Conservation (phyloP, 2,797 vertebrate genomes). For the Xenops minutus region DNA sequence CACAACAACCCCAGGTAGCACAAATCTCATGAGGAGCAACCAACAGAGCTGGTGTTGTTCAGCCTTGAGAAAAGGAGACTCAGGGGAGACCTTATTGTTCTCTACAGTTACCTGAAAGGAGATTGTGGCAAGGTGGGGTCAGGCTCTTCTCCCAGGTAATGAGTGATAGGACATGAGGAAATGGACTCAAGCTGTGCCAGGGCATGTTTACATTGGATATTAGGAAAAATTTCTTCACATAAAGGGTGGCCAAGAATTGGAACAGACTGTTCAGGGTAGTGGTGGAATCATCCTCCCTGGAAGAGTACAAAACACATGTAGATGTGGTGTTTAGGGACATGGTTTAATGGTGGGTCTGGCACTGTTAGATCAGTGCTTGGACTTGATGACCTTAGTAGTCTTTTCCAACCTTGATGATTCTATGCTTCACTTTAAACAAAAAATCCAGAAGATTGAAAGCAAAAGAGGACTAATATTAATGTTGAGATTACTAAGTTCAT, state of each 20-base stretch:
- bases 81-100: neutral
- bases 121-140: neutral
- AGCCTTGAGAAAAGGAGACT: neutral
- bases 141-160: neutral
- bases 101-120: neutral
- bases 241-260: neutral
- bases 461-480: neutral
- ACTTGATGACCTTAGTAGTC: neutral
- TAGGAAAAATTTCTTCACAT: neutral
- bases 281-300: neutral
- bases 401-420: neutral
- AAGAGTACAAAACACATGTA: neutral
- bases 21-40: neutral
- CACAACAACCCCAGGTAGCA: neutral
- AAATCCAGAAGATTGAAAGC: neutral
- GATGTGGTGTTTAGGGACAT: neutral
- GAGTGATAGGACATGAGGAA: neutral
- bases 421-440: neutral
- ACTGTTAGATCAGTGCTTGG: neutral
- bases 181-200: neutral
- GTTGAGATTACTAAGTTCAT: neutral
- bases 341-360: neutral
- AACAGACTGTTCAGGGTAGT: neutral
- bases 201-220: neutral
- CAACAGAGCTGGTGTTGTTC: neutral